phyloP scores from a whole-genome alignment of 2,113 vertebrate genomes.

The Thalassarche chlororhynchos region DNA sequence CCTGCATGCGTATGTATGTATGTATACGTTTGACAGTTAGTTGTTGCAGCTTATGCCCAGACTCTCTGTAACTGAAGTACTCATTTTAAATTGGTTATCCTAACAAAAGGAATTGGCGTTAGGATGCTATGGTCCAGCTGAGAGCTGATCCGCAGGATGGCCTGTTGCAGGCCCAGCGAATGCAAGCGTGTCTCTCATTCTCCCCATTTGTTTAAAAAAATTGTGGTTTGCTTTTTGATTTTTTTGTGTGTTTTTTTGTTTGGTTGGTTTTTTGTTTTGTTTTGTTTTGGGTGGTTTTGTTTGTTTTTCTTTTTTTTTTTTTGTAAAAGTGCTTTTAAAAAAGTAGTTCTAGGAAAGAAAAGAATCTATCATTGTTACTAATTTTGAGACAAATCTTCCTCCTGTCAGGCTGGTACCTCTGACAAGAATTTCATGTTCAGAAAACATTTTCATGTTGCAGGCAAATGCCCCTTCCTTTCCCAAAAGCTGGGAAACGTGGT shows the following conservation, averaged over 20 bases:
- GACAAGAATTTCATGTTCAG: not conserved
- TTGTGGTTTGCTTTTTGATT: not conserved
- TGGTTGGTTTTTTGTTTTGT: not conserved
- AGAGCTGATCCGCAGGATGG: not conserved
- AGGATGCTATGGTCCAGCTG: not conserved
- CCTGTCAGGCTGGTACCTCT: not conserved
- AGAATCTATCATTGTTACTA: not conserved
- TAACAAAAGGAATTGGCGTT: not conserved
- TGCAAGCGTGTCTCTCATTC: fast-evolving
- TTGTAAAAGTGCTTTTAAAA: not conserved
- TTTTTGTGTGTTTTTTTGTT: not conserved
- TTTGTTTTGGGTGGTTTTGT: no score
- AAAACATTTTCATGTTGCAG: not conserved
- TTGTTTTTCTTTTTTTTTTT: not conserved
- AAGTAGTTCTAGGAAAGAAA: not conserved
- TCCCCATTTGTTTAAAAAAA: not conserved
- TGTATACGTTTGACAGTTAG: not conserved
- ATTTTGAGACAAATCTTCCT: not conserved
- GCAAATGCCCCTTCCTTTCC: not conserved
- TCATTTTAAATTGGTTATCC: not conserved
- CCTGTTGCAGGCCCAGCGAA: not conserved
- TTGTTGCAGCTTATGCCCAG: not conserved
- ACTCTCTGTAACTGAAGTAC: slow-evolving; percentile 1
- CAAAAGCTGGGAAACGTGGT: not conserved
- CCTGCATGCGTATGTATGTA: not conserved